A percentile compares a stretch with the other conserved stretches of the same genome.
Evolutionary conservation across 2,888 invertebrate genomes (phyloP).

Genomic region (Exocentrus adspersus): DNA sequence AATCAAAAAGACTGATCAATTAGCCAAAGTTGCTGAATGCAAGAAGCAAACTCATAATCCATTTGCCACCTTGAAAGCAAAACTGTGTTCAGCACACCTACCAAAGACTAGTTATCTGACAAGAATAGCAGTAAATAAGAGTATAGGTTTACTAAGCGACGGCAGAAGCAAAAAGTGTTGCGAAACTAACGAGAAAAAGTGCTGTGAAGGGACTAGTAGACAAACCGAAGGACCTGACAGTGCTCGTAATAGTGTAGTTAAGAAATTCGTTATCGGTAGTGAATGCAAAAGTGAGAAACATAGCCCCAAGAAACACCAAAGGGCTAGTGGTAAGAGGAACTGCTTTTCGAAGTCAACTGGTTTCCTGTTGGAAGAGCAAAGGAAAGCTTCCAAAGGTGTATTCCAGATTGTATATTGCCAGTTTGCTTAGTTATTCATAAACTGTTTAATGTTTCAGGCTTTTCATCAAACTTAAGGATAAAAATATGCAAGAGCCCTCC

Average conservation of each 20-base stretch:
- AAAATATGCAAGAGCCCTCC: slow-evolving; percentile 61
- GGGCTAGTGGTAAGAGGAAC: slow-evolving; percentile 48
- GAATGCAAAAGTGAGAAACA: slow-evolving; percentile 56
- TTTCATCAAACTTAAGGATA: slow-evolving; percentile 59
- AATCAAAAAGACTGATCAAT: slow-evolving; percentile 60
- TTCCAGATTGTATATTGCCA: not conserved
- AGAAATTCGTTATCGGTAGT: slow-evolving; percentile 46
- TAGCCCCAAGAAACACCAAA: slow-evolving; percentile 56
- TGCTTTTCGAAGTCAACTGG: slow-evolving; percentile 61
- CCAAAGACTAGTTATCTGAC: slow-evolving; percentile 62
- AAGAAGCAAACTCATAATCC: slow-evolving; percentile 60
- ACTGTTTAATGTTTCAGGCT: slow-evolving; percentile 37
- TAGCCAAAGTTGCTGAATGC: slow-evolving; percentile 57
- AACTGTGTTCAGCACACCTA: slow-evolving; percentile 63
- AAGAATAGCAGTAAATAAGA: slow-evolving; percentile 62
- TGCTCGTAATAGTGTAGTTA: slow-evolving; percentile 28
- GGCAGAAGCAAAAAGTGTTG: slow-evolving; percentile 50
- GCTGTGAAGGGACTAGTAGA: slow-evolving; percentile 37
- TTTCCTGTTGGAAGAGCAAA: slow-evolving; percentile 57
- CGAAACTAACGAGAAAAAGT: slow-evolving; percentile 47
- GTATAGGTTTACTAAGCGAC: slow-evolving; percentile 60
- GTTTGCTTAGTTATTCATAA: not conserved
- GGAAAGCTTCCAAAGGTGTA: slow-evolving; percentile 49
- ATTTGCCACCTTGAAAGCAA: slow-evolving; percentile 62
- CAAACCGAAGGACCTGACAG: slow-evolving; percentile 15